phyloP scores from a whole-genome alignment of 2,888 invertebrate genomes.

The Boloria selene region DNA sequence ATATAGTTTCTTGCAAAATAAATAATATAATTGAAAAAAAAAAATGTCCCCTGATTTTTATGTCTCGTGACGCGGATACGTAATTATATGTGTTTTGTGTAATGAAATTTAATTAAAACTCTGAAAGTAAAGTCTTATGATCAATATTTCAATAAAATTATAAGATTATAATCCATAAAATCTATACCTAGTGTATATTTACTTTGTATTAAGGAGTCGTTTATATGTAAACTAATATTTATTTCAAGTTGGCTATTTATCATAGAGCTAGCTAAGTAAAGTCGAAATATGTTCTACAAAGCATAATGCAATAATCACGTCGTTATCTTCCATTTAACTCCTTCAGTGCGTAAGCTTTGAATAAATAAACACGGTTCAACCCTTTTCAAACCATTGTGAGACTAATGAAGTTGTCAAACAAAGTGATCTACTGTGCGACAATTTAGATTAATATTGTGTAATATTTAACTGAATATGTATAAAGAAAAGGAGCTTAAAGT shows the following conservation, averaged over 20 bases:
- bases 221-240: not conserved
- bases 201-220: not conserved
- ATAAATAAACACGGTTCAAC: slow-evolving; percentile 28
- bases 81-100: too few relatives aligned
- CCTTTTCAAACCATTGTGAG: slow-evolving; percentile 35
- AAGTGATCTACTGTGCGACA: slow-evolving; percentile 30
- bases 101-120: too few relatives aligned
- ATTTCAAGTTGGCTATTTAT: not conserved
- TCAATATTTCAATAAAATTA: too few relatives aligned
- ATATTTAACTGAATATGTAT: not conserved
- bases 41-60: too few relatives aligned
- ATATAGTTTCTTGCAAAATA: too few relatives aligned
- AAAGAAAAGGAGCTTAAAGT: not conserved
- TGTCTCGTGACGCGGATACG: too few relatives aligned
- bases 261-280: not conserved
- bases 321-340: slow-evolving; percentile 16
- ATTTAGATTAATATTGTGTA: slow-evolving; percentile 11
- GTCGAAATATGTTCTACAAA: not conserved
- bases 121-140: too few relatives aligned
- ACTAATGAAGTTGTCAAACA: slow-evolving; percentile 42
- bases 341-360: slow-evolving; percentile 9
- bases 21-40: too few relatives aligned
- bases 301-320: not conserved
- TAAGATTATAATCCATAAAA: too few relatives aligned
- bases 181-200: not conserved